Conservation (phyloP, 1,140 invertebrate genomes). For the Stenopsyche tienmushanensis region DNA sequence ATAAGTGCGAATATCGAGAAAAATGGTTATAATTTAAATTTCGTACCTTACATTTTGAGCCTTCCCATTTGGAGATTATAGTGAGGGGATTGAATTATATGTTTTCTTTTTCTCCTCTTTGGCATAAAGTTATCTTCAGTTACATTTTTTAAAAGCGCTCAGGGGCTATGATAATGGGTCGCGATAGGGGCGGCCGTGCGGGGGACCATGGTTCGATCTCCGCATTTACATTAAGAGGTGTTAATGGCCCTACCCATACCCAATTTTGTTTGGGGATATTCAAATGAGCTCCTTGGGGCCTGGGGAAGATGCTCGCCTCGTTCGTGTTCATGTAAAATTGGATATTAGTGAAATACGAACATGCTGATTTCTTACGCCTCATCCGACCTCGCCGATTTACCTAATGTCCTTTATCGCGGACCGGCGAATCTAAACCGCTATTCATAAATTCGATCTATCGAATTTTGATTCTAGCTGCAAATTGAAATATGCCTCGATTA, state of each 20-base stretch:
- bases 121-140: constrained; percentile 16
- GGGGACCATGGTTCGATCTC: constrained; percentile 18
- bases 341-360: background rate
- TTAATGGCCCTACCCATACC: constrained; percentile 17
- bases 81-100: constrained; percentile 16
- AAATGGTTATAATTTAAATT: no score
- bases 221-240: constrained; percentile 30
- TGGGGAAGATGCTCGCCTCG: background rate
- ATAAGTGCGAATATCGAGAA: no score
- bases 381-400: background rate
- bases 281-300: no score
- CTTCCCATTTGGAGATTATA: background rate
- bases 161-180: constrained; percentile 9
- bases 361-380: background rate
- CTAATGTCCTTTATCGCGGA: background rate
- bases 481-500: no score
- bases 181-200: constrained; percentile 16
- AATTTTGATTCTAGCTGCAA: no score
- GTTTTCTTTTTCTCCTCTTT: constrained; percentile 16
- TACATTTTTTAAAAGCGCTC: constrained; percentile 18
- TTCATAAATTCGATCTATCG: no score
- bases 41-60: no score
- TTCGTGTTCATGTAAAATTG: background rate
- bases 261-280: background rate
- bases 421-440: no score